Evolutionary conservation across 2,113 vertebrate genomes (phyloP).

Genomic region (Elgaria multicarinata): DNA sequence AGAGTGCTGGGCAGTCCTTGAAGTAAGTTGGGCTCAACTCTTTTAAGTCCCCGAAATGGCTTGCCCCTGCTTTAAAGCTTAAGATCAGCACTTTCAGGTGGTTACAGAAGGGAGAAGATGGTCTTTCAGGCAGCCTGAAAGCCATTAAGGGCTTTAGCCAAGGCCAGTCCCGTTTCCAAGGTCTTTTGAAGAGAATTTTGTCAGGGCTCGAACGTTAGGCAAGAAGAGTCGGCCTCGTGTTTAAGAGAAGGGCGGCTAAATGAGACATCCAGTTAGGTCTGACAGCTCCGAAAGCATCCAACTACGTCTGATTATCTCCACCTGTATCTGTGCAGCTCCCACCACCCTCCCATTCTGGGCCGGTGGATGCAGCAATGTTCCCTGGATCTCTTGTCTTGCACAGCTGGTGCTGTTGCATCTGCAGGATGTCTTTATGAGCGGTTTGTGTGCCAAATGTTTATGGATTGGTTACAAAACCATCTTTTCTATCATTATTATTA

Average conservation of each 20-base stretch:
- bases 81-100: no score
- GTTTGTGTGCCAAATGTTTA: slow-evolving; percentile 67
- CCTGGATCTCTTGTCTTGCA: not conserved
- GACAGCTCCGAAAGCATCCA: not conserved
- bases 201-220: not conserved
- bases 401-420: slow-evolving; percentile 54
- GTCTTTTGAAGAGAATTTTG: fast-evolving
- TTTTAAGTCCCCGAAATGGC: no score
- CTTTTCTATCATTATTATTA: not conserved
- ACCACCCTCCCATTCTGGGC: not conserved
- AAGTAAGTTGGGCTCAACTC: no score
- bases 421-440: slow-evolving; percentile 68
- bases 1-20: no score
- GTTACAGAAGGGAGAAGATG: not conserved
- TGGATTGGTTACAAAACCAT: slow-evolving; percentile 80
- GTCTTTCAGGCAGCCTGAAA: not conserved
- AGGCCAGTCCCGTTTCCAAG: not conserved
- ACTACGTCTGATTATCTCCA: not conserved
- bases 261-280: not conserved
- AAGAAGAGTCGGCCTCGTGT: not conserved
- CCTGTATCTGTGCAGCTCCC: fast-evolving
- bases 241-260: not conserved
- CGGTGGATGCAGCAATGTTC: not conserved
- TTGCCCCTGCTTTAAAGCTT: no score
- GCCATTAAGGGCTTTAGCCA: not conserved